Base-by-base conservation (phyloP, 2,888 invertebrate species). In the Meiosimyza platycephala region DNA sequence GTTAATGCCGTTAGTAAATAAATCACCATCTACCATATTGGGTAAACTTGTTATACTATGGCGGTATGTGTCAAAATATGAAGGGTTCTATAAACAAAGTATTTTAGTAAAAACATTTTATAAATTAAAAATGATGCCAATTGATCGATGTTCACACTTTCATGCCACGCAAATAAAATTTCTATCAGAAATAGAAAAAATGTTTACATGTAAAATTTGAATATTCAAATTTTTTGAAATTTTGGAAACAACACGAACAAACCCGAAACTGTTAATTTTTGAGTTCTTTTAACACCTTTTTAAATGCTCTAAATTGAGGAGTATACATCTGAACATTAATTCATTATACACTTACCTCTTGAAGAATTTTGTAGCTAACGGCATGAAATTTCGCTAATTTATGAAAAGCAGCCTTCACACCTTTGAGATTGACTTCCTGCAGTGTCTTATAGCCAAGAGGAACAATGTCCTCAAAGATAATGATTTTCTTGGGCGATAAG, bases 361-460 rank as follows among this genome's bases (percentile, higher is more conserved):
- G 48, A 13, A 55, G 71, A 9, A 79, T 70, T 48, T 78, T 79
- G 59, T 76, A 76, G 50, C 78, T 75, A 3, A 76, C 67, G 12
- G 79, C 78, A 74, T 79, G 79, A 77, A 74, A 78, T 50, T 78
- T 79, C 12, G 78, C 76, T 15, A 79, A 13, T 47, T 78, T 79
- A 0, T 64, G 16, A 7, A 73, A 75, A 18, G 73, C 76, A 1
- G 50, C 62, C 51, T 74, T 76, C 0, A 71, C 48, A 47, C 78
- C 78, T 33, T 68, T 70, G 6, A 76, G 18, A n/a, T 64, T 75
- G 3, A 51, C 33, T 18, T 63, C 72, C 62, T 15, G 9, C 71
- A 28, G 28, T 28, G 28, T 28, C 28, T 28, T 28, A 64, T 77
- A 79, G 0, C 78, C 78, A 7, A 71, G 65, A 6, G 66, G 68